Evolutionary conservation across 2,888 invertebrate species (phyloP).

Genomic region (Heliconius hortense): DNA sequence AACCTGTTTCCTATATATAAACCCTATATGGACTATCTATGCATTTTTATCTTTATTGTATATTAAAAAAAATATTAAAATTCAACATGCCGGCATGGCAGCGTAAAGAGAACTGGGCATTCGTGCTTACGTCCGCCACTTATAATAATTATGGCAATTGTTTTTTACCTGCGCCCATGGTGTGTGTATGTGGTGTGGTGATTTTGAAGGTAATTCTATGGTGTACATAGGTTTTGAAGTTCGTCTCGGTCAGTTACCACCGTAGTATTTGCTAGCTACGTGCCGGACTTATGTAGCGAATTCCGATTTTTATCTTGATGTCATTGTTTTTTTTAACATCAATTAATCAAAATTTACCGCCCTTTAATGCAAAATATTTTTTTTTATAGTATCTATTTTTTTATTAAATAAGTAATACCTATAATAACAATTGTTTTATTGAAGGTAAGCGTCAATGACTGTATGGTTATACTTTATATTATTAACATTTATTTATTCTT

Average conservation of each 20-base stretch:
- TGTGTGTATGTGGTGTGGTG: slow-evolving; percentile 44
- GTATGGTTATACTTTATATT: no score
- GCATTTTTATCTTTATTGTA: slow-evolving; percentile 46
- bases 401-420: background rate
- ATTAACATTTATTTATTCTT: no score
- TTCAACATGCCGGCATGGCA: slow-evolving; percentile 47
- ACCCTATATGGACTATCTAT: slow-evolving; percentile 42
- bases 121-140: slow-evolving; percentile 62
- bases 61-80: slow-evolving; percentile 42
- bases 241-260: slow-evolving; percentile 30
- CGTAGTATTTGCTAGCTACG: slow-evolving; percentile 25
- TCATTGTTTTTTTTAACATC: slow-evolving; percentile 10
- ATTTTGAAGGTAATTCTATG: slow-evolving; percentile 53
- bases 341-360: background rate
- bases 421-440: background rate
- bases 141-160: slow-evolving; percentile 76
- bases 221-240: slow-evolving; percentile 33
- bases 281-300: slow-evolving; percentile 16
- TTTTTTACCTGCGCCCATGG: slow-evolving; percentile 66
- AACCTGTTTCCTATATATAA: slow-evolving; percentile 53
- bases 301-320: slow-evolving; percentile 8
- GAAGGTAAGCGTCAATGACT: background rate
- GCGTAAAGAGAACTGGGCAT: slow-evolving; percentile 63
- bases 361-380: background rate
- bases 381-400: background rate